Evolutionary conservation across 1,140 invertebrate species (phyloP), one percentile per base, ranked within the genome.

Genomic region (Calephelis virginiensis): DNA sequence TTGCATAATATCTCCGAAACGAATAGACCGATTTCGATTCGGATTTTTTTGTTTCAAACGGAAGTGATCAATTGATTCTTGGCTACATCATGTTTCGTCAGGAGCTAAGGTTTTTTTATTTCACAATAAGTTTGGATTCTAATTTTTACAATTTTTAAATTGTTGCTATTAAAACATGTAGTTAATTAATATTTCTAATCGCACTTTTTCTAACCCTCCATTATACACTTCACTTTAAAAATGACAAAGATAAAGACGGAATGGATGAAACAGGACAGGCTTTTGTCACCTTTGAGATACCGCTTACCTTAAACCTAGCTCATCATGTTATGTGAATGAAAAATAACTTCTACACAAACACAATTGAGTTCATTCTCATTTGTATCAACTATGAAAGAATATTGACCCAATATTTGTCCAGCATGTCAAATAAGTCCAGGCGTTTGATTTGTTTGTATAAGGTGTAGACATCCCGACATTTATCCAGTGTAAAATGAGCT

Each of bases 361-460:
- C 1, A 14, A 64, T 73, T 71, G 56, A 40, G 71, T 69, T 47
- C 14, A 67, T 56, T 70, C 71, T 71, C 14, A 8, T 43, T 53
- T 63, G 13, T 68, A 56, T 8, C 45, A 46, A 13, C 40, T 47
- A 48, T 37, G 47, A 65, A 69, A 59, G 53, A 71, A 74, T 70
- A 67, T 76, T 76, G 67, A 64, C 59, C 73, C 63, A 77, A 77
- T 72, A 73, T 77, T 74, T 76, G 73, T 79, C 74, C 72, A 73
- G 74, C 72, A 78, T 75, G 75, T 83, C 80, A 82, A 83, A 83
- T 76, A 84, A 74, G 75, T 73, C 77, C 68, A 75, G 71, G 76
- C 75, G 68, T 80, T 81, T 78, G 79, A 83, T 81, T 79, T 81
- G 75, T 83, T 80, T 80, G 76, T 72, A 73, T 69, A 82, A 80